Evolutionary conservation across 2,888 invertebrate genomes (phyloP), one percentile per base, ranked within the genome.

Genomic region (Creontiades dilutus): DNA sequence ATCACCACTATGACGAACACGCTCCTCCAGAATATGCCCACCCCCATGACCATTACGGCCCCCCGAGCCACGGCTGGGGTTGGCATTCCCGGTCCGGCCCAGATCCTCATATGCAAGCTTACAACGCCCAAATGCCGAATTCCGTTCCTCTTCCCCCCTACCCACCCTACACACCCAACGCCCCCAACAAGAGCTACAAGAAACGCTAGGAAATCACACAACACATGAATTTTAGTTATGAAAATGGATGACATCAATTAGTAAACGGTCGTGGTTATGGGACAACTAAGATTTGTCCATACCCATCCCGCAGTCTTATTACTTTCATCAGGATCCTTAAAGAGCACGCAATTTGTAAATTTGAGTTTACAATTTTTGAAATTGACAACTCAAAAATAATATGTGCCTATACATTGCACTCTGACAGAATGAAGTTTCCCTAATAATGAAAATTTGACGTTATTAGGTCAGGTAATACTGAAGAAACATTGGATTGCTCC

Each of bases 1-100:
- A 91, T 82, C 91, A 91, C 89, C 90, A 90, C 48, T 90, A 90
- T 81, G 91, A 91, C 47, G 90, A 91, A 23, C 80, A 80, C 27
- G 87, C 87, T 52, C 68, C 68, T 7, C 27, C 68, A n/a, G 85
- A 61, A 27, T 89, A 91, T 28, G 88, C 89, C 61, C 76, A 84
- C 27, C 46, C 68, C n/a, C 90, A 87, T 82, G 90, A 75, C 16
- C 89, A 90, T 19, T 84, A 90, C 68, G 90, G 88, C 3, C 90
- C 68, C 37, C 90, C 81, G 11, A 80, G 89, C 61, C 68, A 87
- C 57, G 57, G 27, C 55, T 57, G 48, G 7, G 86, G 90, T 78
- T 61, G 46, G 28, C 89, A 91, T 61, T 86, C 86, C 12, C 75
- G 90, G 76, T 86, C 90, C n/a, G 91, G 90, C 37, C 84, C 90